phyloP scores from a whole-genome alignment of 1,140 invertebrate species.

The Oryctes rhinoceros region DNA sequence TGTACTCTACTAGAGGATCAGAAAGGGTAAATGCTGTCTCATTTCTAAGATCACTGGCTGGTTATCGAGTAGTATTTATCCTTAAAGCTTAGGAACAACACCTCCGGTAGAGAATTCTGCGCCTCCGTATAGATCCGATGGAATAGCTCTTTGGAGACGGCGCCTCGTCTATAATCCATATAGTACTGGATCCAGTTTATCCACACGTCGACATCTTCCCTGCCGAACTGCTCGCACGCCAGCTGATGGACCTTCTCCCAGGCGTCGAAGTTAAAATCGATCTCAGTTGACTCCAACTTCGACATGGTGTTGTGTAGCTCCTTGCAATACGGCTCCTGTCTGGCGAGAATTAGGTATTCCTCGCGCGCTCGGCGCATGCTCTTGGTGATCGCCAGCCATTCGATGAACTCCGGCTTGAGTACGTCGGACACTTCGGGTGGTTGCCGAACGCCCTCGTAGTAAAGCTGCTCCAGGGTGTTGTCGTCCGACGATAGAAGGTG shows the following conservation, averaged over 20 bases:
- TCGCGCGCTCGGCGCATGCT: slow-evolving; percentile 43
- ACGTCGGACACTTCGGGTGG: slow-evolving; percentile 47
- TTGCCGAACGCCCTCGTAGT: slow-evolving; percentile 47
- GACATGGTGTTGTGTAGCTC: slow-evolving; percentile 47
- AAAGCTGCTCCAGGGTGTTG: slow-evolving; percentile 45
- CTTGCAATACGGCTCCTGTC: slow-evolving; percentile 45
- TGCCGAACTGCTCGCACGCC: slow-evolving; percentile 64
- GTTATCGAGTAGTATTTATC: slow-evolving; percentile 42
- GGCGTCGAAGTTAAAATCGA: slow-evolving; percentile 57
- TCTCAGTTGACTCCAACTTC: slow-evolving; percentile 63
- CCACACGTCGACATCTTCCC: slow-evolving; percentile 66
- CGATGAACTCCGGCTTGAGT: slow-evolving; percentile 51
- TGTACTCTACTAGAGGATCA: no score
- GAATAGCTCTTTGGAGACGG: slow-evolving; percentile 34
- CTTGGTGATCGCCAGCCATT: slow-evolving; percentile 49
- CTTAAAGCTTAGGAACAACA: slow-evolving; percentile 40
- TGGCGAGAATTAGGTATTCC: slow-evolving; percentile 6
- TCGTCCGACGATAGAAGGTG: slow-evolving; percentile 42
- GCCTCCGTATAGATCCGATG: slow-evolving; percentile 41
- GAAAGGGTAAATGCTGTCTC: not conserved
- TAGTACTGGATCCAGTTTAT: slow-evolving; percentile 66
- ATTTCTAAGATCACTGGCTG: not conserved
- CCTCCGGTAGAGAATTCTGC: slow-evolving; percentile 29
- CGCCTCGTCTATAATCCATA: slow-evolving; percentile 38
- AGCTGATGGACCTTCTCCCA: slow-evolving; percentile 62